Evolutionary conservation across 2,113 vertebrate genomes (phyloP), one percentile per base, ranked within the genome.

Genomic region (Odontophorus gujanensis): DNA sequence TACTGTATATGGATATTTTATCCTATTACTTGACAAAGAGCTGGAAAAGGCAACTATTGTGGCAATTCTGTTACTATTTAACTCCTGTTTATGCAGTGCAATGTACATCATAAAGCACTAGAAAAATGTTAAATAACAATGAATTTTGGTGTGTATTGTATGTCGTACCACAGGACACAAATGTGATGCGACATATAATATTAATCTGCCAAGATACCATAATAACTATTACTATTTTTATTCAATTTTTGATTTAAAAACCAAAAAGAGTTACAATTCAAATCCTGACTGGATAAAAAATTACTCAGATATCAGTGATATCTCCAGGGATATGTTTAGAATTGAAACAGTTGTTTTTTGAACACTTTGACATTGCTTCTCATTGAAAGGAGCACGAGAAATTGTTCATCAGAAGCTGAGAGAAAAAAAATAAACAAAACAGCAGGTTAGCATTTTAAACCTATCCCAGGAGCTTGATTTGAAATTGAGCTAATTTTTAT

Each of bases 361-460:
- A 96, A 96, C 81, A 95, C n/a, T 66, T 51, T 95, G 95, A 96
- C 89, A 94, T 96, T 96, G 95, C 90, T 96, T 80, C 89, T 96
- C 84, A 96, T 94, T 97, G 96, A 95, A 96, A 97, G 92, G 93
- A 97, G 95, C 93, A 95, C 92, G 77, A 96, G 90, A 96, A 97
- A 97, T 96, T 88, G 90, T 90, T 96, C 90, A 97, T 96, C 89
- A 95, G 93, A 96, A 89, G 85, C 24, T 89, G 28, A 81, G 55
- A 76, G 74, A 1, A 1, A 1, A 28, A 63, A 48, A 67, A 62
- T 57, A 48, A 40, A 61, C n/a, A 85, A 83, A 40, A 61, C n/a
- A 85, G 81, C 61, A 62, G 62, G 95, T 93, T 96, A 91, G 48
- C 93, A 90, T 97, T 95, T 96, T 93, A 96, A 97, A 95, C 67